Percentiles rank a stretch among this genome's conserved stretches.
Conservation (phyloP, 2,888 invertebrate genomes). For the Agrochola macilenta region DNA sequence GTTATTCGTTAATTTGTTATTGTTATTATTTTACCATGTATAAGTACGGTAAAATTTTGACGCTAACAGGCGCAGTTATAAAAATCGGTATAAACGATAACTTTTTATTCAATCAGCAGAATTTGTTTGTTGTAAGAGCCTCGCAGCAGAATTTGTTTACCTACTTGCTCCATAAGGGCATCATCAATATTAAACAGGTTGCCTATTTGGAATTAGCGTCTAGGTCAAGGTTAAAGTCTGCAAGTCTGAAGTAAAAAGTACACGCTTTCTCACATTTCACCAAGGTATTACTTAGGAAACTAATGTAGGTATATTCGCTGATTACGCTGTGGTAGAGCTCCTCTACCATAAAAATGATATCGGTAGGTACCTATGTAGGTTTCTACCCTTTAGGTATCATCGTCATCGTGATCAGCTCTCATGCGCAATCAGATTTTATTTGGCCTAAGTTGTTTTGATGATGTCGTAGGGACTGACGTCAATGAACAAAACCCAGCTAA, state of each 20-base stretch:
- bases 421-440: not conserved
- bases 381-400: not conserved
- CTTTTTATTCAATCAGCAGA: too few species aligned
- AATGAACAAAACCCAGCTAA: conserved; percentile 1
- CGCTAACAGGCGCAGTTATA: too few species aligned
- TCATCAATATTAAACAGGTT: not conserved
- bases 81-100: not conserved
- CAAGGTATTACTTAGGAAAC: not conserved
- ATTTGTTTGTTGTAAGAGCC: too few species aligned
- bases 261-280: not conserved
- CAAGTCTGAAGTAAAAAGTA: conserved; percentile 1
- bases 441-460: not conserved
- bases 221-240: not conserved
- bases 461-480: not conserved
- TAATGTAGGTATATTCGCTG: too few species aligned
- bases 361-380: too few species aligned
- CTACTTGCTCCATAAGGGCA: not conserved
- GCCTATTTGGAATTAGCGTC: not conserved
- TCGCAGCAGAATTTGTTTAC: not conserved
- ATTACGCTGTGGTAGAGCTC: not conserved
- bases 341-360: not conserved
- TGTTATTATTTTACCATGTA: too few species aligned
- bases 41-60: too few species aligned
- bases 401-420: not conserved
- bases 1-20: too few species aligned